A percentile compares a stretch with the other conserved stretches of the same genome.
Conservation (phyloP, 2,797 vertebrate genomes). For the Uromys caudimaculatus region DNA sequence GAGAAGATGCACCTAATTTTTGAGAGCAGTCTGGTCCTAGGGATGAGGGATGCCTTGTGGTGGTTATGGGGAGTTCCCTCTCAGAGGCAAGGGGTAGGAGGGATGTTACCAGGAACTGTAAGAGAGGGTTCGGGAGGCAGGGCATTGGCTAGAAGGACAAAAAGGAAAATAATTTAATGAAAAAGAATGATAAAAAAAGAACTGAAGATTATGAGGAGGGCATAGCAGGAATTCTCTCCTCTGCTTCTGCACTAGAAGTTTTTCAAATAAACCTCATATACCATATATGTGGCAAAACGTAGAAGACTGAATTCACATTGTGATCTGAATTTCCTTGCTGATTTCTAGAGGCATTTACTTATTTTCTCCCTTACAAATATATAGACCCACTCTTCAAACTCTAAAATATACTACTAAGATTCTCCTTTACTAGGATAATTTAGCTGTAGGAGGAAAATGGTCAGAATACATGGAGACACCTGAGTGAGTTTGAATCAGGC, state of each 20-base stretch:
- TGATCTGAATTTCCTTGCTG: neutral
- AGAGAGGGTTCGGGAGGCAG: neutral
- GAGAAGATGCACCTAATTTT: too few species aligned
- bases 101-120: neutral
- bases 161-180: neutral
- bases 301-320: neutral
- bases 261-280: neutral
- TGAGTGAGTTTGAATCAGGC: neutral
- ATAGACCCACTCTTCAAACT: neutral
- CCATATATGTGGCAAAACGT: neutral
- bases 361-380: neutral
- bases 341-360: neutral
- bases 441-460: neutral
- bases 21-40: too few species aligned
- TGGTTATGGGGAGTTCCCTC: too few species aligned
- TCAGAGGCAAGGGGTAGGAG: neutral
- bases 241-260: neutral
- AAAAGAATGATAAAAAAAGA: too few species aligned
- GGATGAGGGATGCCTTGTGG: too few species aligned
- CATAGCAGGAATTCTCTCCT: neutral
- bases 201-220: neutral
- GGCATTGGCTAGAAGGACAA: neutral
- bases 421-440: neutral
- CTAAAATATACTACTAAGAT: too few species aligned
- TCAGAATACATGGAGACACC: too few species aligned